Evolutionary conservation across 2,797 vertebrate species (phyloP), one percentile per base, ranked within the genome.

Genomic region (Aulostomus chinensis): DNA sequence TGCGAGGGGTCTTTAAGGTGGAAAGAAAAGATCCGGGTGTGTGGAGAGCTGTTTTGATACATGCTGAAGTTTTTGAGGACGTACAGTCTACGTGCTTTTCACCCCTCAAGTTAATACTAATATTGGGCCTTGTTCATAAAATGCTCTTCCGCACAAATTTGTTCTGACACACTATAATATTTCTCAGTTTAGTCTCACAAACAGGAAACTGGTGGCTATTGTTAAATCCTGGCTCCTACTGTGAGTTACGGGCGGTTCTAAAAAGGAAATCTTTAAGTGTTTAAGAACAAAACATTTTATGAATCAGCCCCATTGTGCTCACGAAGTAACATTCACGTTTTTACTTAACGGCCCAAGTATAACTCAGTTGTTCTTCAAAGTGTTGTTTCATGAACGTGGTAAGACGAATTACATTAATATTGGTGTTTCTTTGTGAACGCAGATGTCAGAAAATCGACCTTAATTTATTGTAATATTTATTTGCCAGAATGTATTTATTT

Each of bases 391-490:
- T 68, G 64, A 77, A 59, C 77, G 73, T 83, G 41, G 41, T 74
- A 4, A 68, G 28, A 70, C 81, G 21, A 77, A 62, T 68, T 74
- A 64, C 61, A 78, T 70, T 62, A 54, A 63, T 73, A 60, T 79
- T 36, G 45, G 30, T 86, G 61, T 70, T 83, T 81, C 31, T 78
- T 79, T 73, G 73, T 86, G 73, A 81, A 80, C 48, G 58, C 58
- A 72, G 71, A 58, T 13, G 40, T 80, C 54, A 50, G 46, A 58
- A 68, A 68, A 41, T 9, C 9, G 32, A 4, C 60, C 81, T 62
- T 45, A 58, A 68, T 79, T 68, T 65, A 76, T 73, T 84, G 64
- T 78, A 59, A 52, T 33, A 62, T 80, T 77, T 57, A 53, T 63
- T 68, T 71, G 49, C 68, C 41, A 51, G 59, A 63, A 61, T 59